Percentiles rank a stretch among this genome's conserved stretches.
Conservation (phyloP, 2,797 vertebrate species). For the Hyperoplus immaculatus region DNA sequence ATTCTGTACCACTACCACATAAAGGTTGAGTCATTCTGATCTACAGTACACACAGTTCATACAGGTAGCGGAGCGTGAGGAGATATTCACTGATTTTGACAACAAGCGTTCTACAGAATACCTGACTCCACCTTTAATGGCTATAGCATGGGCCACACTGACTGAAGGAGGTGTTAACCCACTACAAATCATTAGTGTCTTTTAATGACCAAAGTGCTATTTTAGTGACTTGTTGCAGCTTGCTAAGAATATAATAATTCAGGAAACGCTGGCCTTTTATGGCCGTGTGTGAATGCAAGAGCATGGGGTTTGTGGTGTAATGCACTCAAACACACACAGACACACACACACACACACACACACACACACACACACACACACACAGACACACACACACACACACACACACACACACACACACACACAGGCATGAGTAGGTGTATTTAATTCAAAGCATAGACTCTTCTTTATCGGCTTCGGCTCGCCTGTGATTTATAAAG, state of each 20-base stretch:
- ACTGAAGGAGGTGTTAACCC: constrained; percentile 31
- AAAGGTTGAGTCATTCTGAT: too few species aligned
- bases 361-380: not conserved
- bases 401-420: not conserved
- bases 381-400: not conserved
- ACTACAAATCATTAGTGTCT: constrained; percentile 31
- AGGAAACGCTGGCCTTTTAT: constrained; percentile 31
- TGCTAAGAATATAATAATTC: constrained; percentile 37
- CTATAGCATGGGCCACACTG: not conserved
- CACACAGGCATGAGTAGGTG: not conserved
- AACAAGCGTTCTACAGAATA: not conserved
- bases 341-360: not conserved
- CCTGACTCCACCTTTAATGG: too few species aligned
- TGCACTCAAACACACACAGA: not conserved
- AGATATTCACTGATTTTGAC: too few species aligned
- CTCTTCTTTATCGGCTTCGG: constrained; percentile 21
- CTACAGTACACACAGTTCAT: too few species aligned
- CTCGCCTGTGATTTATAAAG: constrained; percentile 65
- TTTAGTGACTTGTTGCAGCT: constrained; percentile 22
- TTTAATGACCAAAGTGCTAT: constrained; percentile 34
- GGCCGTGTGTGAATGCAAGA: not conserved
- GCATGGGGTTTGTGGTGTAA: not conserved
- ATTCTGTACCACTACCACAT: too few species aligned
- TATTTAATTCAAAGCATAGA: constrained; percentile 20
- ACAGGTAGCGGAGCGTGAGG: too few species aligned